phyloP scores from a whole-genome alignment of 1,140 invertebrate genomes.

The Macrobrachium rosenbergii region DNA sequence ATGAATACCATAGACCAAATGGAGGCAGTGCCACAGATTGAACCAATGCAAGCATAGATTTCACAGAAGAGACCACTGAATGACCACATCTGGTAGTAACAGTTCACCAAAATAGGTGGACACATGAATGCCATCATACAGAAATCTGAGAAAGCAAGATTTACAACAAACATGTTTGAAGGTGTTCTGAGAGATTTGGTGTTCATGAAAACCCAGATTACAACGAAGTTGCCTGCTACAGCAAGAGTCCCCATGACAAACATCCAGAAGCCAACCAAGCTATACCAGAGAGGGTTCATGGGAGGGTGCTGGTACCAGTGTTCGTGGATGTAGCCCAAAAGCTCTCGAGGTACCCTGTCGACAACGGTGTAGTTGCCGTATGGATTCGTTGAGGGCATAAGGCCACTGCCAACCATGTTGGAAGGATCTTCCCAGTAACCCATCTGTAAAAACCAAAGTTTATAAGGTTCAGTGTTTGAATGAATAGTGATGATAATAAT shows the following conservation, averaged over 20 bases:
- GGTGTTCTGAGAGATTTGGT: conserved; percentile 85
- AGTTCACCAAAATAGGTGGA: conserved; percentile 88
- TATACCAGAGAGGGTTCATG: conserved; percentile 84
- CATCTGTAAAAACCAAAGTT: no score
- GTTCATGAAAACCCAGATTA: conserved; percentile 86
- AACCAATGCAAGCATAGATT: conserved; percentile 82
- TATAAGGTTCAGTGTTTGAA: no score
- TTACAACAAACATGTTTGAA: conserved; percentile 87
- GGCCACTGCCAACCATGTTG: no score
- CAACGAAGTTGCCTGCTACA: conserved; percentile 84
- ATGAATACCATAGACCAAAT: conserved; percentile 21
- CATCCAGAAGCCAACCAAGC: conserved; percentile 81
- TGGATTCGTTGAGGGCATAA: conserved; percentile 13
- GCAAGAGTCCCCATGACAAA: conserved; percentile 81
- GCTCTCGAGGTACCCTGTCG: conserved; percentile 68
- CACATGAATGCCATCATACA: conserved; percentile 77
- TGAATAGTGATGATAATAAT: no score
- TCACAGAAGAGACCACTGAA: conserved; percentile 83
- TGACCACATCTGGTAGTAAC: conserved; percentile 50
- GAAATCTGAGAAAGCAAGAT: conserved; percentile 89
- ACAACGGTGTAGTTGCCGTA: conserved; percentile 19
- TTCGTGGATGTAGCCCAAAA: conserved; percentile 61
- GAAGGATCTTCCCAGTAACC: no score
- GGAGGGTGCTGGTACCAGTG: conserved; percentile 77
- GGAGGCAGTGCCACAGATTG: conserved; percentile 66